phyloP scores from a whole-genome alignment of 2,113 vertebrate species.

The rat (Rattus norvegicus) region GRCr8 NC_086028.1:57595001-57595500 shows the following conservation, averaged over 20 bases:
- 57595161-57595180: neutral
- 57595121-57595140: neutral
- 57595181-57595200: neutral
- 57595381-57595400: neutral
- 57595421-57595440: fast-evolving
- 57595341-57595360: neutral
- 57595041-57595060: neutral
- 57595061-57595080: neutral
- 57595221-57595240: neutral
- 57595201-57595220: neutral
- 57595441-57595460: neutral
- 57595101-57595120: neutral
- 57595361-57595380: neutral
- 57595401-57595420: neutral
- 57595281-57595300: neutral
- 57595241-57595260: neutral
- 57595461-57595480: neutral
- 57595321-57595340: too few relatives aligned
- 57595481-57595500: neutral
- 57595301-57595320: neutral
- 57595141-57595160: neutral
- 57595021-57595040: neutral
- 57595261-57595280: neutral
- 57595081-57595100: neutral
- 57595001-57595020: neutral